phyloP scores from a whole-genome alignment of 2,888 invertebrate species.

The Nezara viridula region DNA sequence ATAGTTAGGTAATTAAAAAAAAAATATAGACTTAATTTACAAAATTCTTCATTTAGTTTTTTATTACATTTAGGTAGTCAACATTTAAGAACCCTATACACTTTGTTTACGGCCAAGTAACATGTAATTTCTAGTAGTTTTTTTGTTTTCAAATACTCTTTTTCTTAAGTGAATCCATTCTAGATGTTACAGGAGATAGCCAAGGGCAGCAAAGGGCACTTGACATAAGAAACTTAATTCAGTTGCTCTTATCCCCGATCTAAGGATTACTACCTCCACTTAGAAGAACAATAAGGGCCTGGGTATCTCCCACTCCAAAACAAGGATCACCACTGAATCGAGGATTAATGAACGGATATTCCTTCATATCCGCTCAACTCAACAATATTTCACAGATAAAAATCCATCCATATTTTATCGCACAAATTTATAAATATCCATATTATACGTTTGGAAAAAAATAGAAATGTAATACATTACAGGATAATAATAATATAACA shows the following conservation, averaged over 20 bases:
- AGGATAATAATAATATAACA: too few species aligned
- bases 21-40: too few species aligned
- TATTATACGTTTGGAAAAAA: too few species aligned
- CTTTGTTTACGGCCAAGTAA: too few species aligned
- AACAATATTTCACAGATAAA: not conserved
- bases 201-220: not conserved
- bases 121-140: not conserved
- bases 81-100: too few species aligned
- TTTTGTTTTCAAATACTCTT: not conserved
- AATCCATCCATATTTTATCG: not conserved
- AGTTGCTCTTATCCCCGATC: not conserved
- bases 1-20: too few species aligned
- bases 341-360: slow-evolving; percentile 2
- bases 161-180: not conserved
- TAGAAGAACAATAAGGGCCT: slow-evolving; percentile 8
- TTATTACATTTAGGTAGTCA: too few species aligned
- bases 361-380: not conserved
- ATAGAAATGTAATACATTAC: too few species aligned
- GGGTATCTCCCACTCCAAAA: not conserved
- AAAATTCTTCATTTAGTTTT: too few species aligned
- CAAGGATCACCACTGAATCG: not conserved
- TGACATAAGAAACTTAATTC: slow-evolving; percentile 20
- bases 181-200: not conserved
- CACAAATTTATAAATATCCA: too few species aligned
- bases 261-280: slow-evolving; percentile 1